Evolutionary conservation across 2,113 vertebrate species (phyloP), one percentile per base, ranked within the genome.

Genomic region (Microcebus griseorufus): DNA sequence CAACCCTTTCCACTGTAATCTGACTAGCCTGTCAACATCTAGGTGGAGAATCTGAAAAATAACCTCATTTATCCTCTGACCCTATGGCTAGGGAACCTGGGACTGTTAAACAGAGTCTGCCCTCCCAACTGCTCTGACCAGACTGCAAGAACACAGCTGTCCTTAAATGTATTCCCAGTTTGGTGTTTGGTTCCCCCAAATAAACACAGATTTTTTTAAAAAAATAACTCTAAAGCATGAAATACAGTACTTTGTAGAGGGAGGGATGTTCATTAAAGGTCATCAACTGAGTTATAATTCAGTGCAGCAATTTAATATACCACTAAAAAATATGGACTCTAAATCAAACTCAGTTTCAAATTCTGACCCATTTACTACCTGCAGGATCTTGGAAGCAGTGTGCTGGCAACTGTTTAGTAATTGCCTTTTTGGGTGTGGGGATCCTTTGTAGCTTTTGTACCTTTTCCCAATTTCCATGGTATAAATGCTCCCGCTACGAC

Each of bases 31-130:
- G 48, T 75, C 85, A 84, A 80, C n/a, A 62, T 55, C 29, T 58
- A 88, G n/a, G 29, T 45, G 22, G 42, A 82, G 18, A 70, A 23
- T 81, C 60, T 48, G 18, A 86, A 95, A 96, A 82, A 65, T 32
- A 82, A 67, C 9, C 17, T 96, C 39, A 82, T 92, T 32, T 93
- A 16, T 82, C 48, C 70, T 86, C 73, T 92, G 75, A 81, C 69
- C 6, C 18, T 64, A 42, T 27, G 9, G 20, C 27, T 80, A 14
- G 22, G 22, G 18, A 90, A 45, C 3, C 17, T 45, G 23, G 14
- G 5, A n/a, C 14, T 76, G 25, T 45, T 65, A 37, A 65, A 76
- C 25, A 70, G 62, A 85, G 23, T 22, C 25, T 62, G 6, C 32
- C 42, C 32, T 16, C 25, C 10, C 14, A 58, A 25, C 4, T 32